Percentiles rank a stretch among this genome's conserved stretches.
Evolutionary conservation across 2,113 vertebrate species (phyloP).

Genomic region (Shinisaurus crocodilurus): DNA sequence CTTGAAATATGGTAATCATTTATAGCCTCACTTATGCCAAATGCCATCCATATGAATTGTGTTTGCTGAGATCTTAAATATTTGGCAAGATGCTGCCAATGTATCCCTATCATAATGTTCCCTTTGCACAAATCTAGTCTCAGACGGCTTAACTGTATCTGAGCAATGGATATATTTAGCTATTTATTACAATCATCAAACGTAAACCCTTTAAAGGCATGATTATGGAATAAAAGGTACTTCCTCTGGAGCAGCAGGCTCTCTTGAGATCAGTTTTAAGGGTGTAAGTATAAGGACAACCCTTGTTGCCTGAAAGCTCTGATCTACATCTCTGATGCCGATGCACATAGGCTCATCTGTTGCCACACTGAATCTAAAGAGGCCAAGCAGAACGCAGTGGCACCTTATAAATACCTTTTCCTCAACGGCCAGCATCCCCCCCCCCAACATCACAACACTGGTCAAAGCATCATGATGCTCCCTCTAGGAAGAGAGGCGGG

Average conservation of each 20-base stretch:
- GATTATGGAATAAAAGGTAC: not conserved
- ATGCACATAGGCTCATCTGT: not conserved
- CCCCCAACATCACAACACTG: not conserved
- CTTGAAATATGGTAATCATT: constrained; percentile 16
- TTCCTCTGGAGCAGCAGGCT: not conserved
- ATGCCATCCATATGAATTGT: not conserved
- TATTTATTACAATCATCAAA: not conserved
- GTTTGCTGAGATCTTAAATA: not conserved
- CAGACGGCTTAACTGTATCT: not conserved
- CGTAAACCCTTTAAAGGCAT: not conserved
- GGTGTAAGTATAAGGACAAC: not conserved
- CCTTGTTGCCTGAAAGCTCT: not conserved
- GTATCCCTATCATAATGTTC: not conserved
- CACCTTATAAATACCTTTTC: not conserved
- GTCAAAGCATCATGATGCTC: not conserved
- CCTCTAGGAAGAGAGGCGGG: not conserved
- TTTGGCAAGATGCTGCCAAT: not conserved
- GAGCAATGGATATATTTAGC: not conserved
- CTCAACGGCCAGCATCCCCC: not conserved
- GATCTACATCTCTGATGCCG: not conserved
- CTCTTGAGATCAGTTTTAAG: not conserved
- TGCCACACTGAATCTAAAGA: not conserved
- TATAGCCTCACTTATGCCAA: not conserved
- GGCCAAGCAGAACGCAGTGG: not conserved
- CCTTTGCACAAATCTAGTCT: not conserved